Evolutionary conservation across 2,888 invertebrate genomes (phyloP).

Genomic region (Syrphus vitripennis): DNA sequence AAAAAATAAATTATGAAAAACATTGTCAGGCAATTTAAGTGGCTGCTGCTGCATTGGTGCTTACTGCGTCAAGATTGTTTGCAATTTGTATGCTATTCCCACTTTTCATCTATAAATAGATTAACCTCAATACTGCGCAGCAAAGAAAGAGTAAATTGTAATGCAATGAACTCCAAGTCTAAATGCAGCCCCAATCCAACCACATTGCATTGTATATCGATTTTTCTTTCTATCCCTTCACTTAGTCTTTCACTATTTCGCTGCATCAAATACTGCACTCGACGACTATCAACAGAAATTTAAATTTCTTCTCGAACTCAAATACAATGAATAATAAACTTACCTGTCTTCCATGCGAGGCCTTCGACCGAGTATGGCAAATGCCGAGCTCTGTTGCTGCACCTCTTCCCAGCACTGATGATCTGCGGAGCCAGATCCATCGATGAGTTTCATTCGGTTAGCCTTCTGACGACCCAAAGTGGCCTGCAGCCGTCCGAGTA

Average conservation of each 20-base stretch:
- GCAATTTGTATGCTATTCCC: constrained; percentile 37
- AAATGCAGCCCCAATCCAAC: constrained; percentile 9
- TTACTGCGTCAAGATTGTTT: constrained; percentile 8
- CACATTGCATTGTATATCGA: constrained; percentile 50
- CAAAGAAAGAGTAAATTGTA: constrained; percentile 20
- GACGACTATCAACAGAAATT: neutral
- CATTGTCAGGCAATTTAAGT: neutral
- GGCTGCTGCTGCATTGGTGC: neutral
- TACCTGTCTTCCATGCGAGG: constrained; percentile 95
- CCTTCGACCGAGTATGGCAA: constrained; percentile 94
- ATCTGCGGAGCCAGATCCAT: constrained; percentile 78
- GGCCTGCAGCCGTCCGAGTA: constrained; percentile 83
- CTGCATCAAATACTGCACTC: neutral
- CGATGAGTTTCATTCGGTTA: constrained; percentile 74
- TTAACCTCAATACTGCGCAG: constrained; percentile 45
- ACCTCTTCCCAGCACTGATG: constrained; percentile 89
- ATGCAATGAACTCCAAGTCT: constrained; percentile 40
- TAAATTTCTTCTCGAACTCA: neutral
- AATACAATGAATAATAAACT: constrained; percentile 65
- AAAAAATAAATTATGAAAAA: neutral
- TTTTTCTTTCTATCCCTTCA: constrained; percentile 40
- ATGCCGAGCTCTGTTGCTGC: constrained; percentile 90
- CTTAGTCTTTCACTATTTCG: neutral
- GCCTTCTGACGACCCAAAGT: constrained; percentile 78
- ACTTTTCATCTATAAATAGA: constrained; percentile 53